These are phyloP conservation scores for Epiblema foenella DNA, from an alignment of 2,888 invertebrate species.

Conservation along the genomic window DNA sequence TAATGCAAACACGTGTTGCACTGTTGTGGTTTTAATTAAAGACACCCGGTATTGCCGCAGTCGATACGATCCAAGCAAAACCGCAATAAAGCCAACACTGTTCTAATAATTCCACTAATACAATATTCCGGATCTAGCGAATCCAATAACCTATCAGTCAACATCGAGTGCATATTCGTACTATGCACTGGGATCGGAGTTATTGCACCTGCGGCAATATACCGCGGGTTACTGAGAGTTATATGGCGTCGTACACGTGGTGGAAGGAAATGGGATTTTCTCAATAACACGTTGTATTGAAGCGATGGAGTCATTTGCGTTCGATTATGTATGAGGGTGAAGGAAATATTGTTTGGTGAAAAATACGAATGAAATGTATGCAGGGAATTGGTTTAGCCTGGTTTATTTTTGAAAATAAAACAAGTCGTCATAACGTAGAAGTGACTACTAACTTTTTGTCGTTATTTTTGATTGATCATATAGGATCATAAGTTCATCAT, in stretches of 20 bases:
- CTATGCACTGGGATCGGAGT: slow-evolving; percentile 41
- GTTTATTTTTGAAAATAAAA: too few relatives aligned
- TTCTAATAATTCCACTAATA: slow-evolving; percentile 15
- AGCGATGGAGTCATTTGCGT: slow-evolving; percentile 36
- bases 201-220: slow-evolving; percentile 52
- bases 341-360: not conserved
- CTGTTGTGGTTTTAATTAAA: slow-evolving; percentile 4
- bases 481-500: too few relatives aligned
- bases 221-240: slow-evolving; percentile 43
- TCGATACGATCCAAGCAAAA: not conserved
- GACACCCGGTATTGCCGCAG: not conserved
- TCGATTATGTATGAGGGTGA: slow-evolving; percentile 10
- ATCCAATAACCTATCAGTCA: slow-evolving; percentile 42
- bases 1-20: slow-evolving; percentile 1
- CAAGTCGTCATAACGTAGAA: too few relatives aligned
- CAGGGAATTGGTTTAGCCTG: too few relatives aligned
- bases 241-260: slow-evolving; percentile 38
- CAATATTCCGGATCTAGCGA: slow-evolving; percentile 6
- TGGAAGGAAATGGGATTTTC: slow-evolving; percentile 41
- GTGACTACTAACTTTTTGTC: too few relatives aligned
- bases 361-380: not conserved
- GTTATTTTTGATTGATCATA: too few relatives aligned
- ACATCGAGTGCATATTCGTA: slow-evolving; percentile 32
- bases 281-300: slow-evolving; percentile 31
- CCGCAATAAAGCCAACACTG: slow-evolving; percentile 11